Percentiles rank a stretch among this genome's conserved stretches.
phyloP scores from a whole-genome alignment of 2,888 invertebrate genomes.

The Pilophorus perplexus region DNA sequence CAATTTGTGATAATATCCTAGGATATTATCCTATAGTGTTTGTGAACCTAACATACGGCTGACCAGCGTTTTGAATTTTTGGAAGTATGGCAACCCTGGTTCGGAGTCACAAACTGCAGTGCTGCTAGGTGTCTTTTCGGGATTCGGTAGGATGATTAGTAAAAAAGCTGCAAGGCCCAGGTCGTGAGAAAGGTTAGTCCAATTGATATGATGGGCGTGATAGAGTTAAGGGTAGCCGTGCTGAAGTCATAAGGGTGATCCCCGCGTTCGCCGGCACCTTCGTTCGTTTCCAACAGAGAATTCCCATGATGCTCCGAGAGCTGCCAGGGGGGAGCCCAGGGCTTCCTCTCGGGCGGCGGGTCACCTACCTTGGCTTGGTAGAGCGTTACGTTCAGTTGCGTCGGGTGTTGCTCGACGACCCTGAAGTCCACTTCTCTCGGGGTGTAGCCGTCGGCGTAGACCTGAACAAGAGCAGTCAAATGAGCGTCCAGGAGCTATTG shows the following conservation, averaged over 20 bases:
- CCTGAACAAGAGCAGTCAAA: conserved; percentile 55
- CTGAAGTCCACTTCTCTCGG: conserved; percentile 82
- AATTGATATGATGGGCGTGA: conserved; percentile 14
- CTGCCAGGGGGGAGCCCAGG: conserved; percentile 38
- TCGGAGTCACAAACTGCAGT: too few relatives aligned
- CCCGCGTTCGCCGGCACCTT: conserved; percentile 48
- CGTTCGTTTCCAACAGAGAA: conserved; percentile 15
- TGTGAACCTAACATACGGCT: too few relatives aligned
- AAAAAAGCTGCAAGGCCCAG: neutral
- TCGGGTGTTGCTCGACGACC: conserved; percentile 81
- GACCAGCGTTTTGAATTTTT: too few relatives aligned
- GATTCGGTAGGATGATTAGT: neutral
- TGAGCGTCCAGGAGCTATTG: neutral
- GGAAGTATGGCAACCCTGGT: too few relatives aligned
- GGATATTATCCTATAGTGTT: too few relatives aligned
- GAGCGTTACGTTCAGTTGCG: conserved; percentile 77
- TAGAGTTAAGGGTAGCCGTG: conserved; percentile 10
- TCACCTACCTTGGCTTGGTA: conserved; percentile 71
- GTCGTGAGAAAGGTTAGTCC: conserved; percentile 4
- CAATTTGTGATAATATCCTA: too few relatives aligned
- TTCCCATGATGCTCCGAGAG: conserved; percentile 5
- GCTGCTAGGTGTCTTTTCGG: neutral
- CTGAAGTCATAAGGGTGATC: conserved; percentile 46
- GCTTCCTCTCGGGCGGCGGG: conserved; percentile 14
- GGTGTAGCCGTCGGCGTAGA: conserved; percentile 78